Evolutionary conservation across 2,113 vertebrate species (phyloP), one percentile per base, ranked within the genome.

Genomic region (Circaetus cinerascens): DNA sequence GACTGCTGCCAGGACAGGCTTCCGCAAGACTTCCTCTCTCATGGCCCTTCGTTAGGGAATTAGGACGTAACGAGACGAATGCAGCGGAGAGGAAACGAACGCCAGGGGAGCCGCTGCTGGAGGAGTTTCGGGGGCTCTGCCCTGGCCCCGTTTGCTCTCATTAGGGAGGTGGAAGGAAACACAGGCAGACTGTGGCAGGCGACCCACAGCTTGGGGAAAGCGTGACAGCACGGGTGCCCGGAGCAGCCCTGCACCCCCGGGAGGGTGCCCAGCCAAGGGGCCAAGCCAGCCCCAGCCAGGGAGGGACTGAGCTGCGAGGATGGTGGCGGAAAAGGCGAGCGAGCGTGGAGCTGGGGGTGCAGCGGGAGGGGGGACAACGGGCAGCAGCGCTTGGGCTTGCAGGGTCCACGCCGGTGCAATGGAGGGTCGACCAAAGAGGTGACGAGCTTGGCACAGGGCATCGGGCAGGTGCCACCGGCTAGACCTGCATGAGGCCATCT

Each of bases 21-120:
- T 95, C 96, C 91, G 51, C 92, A 93, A 95, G 90, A 75, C 95
- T 97, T 97, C 94, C 95, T 76, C 96, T 95, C 74, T 19, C 78
- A 6, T 51, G 88, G 94, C 88, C 88, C 81, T 93, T 90, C 94
- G 43, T 94, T 82, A 96, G 90, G 78, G 92, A 96, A 97, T 79
- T 76, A 50, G 95, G 74, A 95, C 66, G 9, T 56, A 93, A 95
- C 6, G 30, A 96, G 66, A 13, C 4, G 4, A 78, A 23, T 0
- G 74, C 94, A 95, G 92, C 13, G 3, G 92, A 93, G 95, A 79
- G 96, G 92, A 97, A 97, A 82, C 13, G 3, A 97, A 62, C 1
- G 36, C 95, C 85, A 15, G 9, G 81, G 88, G 90, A 96, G 78
- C 69, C 0, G 26, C 94, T 1, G 7, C 69, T 16, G 73, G 90